phyloP scores from a whole-genome alignment of 2,797 vertebrate species.

The Fistularia tabacaria region DNA sequence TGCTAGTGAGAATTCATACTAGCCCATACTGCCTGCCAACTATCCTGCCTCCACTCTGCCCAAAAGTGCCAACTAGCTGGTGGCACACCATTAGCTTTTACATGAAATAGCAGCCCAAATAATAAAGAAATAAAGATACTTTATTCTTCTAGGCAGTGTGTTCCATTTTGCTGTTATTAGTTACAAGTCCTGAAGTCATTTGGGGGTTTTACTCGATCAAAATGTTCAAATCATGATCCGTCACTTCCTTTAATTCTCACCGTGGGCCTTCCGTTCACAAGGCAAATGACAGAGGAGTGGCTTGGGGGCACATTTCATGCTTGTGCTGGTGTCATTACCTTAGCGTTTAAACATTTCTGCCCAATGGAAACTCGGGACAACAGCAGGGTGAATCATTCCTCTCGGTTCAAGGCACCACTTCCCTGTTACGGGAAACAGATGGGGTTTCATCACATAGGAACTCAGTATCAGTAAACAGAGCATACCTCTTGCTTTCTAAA shows the following conservation, averaged over 20 bases:
- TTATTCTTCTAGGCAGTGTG: background rate
- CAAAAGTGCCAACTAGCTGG: slow-evolving; percentile 62
- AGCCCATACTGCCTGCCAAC: slow-evolving; percentile 64
- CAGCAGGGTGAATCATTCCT: slow-evolving; percentile 58
- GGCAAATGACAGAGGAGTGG: slow-evolving; percentile 5
- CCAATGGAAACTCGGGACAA: slow-evolving; percentile 51
- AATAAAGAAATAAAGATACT: background rate
- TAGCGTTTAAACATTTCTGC: slow-evolving; percentile 48
- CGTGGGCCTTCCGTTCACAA: background rate
- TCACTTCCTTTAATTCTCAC: slow-evolving; percentile 1
- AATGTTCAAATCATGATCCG: too few species aligned
- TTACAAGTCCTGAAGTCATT: too few species aligned
- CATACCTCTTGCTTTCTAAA: slow-evolving; percentile 45
- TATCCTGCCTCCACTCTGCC: slow-evolving; percentile 60
- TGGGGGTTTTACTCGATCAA: too few species aligned
- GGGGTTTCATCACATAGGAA: slow-evolving; percentile 66
- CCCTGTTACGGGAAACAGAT: slow-evolving; percentile 61
- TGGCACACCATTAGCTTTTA: slow-evolving; percentile 35
- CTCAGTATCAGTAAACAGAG: slow-evolving; percentile 62
- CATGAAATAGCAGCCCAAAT: slow-evolving; percentile 17
- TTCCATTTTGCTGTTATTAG: too few species aligned
- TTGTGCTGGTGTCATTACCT: slow-evolving; percentile 43
- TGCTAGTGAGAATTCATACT: slow-evolving; percentile 73
- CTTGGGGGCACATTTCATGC: slow-evolving; percentile 22
- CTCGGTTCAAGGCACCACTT: slow-evolving; percentile 46